A percentile compares a stretch with the other conserved stretches of the same genome.
These are phyloP conservation scores for Trichacis sp. DNA, from an alignment of 2,888 invertebrate genomes.

Conservation along the genomic window DNA sequence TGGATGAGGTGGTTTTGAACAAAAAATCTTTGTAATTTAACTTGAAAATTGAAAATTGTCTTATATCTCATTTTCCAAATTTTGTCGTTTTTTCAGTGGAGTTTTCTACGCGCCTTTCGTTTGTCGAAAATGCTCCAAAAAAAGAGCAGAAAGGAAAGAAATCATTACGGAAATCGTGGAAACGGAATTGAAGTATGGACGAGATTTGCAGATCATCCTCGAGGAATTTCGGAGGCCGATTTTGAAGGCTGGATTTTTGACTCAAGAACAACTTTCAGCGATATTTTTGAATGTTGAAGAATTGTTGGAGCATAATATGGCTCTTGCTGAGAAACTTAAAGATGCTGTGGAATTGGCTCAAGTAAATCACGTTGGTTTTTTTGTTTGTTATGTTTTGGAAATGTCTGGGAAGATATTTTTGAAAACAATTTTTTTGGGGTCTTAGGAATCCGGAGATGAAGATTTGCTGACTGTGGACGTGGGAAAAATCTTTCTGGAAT, in stretches of 20 bases:
- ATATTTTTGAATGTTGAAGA: slow-evolving; percentile 96
- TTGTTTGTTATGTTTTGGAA: too few relatives aligned
- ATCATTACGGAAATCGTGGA: slow-evolving; percentile 95
- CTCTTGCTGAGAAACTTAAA: slow-evolving; percentile 86
- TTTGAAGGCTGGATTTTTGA: slow-evolving; percentile 90
- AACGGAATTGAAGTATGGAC: slow-evolving; percentile 94
- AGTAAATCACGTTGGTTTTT: too few relatives aligned
- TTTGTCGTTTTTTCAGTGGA: slow-evolving; percentile 69
- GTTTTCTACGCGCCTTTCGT: slow-evolving; percentile 82
- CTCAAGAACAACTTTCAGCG: slow-evolving; percentile 89
- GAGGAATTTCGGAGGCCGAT: slow-evolving; percentile 95
- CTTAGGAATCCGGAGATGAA: slow-evolving; percentile 71
- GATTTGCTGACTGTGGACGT: slow-evolving; percentile 91
- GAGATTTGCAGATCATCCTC: slow-evolving; percentile 91
- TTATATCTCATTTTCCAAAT: too few relatives aligned
- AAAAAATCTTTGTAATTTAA: too few relatives aligned
- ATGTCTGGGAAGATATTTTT: too few relatives aligned
- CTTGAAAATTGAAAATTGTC: too few relatives aligned
- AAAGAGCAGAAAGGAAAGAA: slow-evolving; percentile 90
- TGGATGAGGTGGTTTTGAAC: too few relatives aligned
- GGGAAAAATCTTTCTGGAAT: slow-evolving; percentile 90
- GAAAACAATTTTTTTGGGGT: too few relatives aligned
- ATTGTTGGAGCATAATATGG: slow-evolving; percentile 87
- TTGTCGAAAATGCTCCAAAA: slow-evolving; percentile 89
- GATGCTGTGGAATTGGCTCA: slow-evolving; percentile 87